Evolutionary conservation across 2,888 invertebrate species (phyloP).

Genomic region (Drosophila kokeensis): DNA sequence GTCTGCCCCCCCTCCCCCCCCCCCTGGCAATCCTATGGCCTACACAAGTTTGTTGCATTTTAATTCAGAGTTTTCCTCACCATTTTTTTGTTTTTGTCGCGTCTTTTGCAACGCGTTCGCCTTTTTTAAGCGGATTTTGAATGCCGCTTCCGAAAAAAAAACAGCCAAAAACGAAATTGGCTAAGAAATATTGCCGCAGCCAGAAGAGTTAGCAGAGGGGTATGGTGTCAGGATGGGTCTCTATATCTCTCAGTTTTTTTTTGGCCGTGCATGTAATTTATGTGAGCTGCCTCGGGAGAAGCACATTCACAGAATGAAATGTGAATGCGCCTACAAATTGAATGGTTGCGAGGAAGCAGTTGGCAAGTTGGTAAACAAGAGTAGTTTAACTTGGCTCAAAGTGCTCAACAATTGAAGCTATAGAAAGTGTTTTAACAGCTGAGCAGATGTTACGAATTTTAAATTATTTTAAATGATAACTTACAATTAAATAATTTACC

Average conservation of each 20-base stretch:
- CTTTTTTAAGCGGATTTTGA: constrained; percentile 80
- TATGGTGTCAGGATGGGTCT: not conserved
- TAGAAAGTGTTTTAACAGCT: not conserved
- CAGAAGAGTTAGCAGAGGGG: constrained; percentile 6
- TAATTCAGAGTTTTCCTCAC: constrained; percentile 60
- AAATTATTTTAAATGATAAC: not conserved
- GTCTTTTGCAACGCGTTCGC: constrained; percentile 37
- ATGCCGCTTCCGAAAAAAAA: constrained; percentile 50
- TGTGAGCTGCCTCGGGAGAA: constrained; percentile 76
- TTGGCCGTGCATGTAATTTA: constrained; percentile 62
- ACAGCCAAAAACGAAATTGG: constrained; percentile 53
- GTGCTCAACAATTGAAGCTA: not conserved
- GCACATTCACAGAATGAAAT: constrained; percentile 41
- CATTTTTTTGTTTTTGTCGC: constrained; percentile 23
- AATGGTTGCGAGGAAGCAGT: constrained; percentile 2
- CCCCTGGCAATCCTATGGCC: constrained; percentile 1
- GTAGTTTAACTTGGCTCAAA: not conserved
- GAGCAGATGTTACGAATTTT: not conserved
- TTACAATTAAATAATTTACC: too few species aligned
- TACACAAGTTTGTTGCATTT: constrained; percentile 66
- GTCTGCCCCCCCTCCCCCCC: constrained; percentile 1
- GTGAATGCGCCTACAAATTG: constrained; percentile 33
- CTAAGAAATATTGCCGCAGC: constrained; percentile 65
- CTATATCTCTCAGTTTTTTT: not conserved
- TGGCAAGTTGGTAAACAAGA: not conserved